Base-by-base conservation (phyloP, 2,797 vertebrate species). In the Chelonia mydas region DNA sequence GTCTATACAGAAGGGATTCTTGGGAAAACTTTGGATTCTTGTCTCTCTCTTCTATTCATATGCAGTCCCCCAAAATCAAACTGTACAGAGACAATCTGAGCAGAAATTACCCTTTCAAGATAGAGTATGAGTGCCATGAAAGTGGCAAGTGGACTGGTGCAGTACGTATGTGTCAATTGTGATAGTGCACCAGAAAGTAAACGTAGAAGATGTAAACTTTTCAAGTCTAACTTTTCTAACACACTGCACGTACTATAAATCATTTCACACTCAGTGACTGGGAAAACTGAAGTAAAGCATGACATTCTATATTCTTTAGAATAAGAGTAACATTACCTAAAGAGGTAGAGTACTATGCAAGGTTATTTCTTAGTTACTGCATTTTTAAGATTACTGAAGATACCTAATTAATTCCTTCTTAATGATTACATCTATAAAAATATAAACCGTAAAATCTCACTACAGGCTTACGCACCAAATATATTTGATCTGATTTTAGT, bases 51-150 rank as follows among this genome's bases (percentile, higher is more conserved):
- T 33, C 2, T 37, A 4, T 41, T 41, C 41, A 17, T 49, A 76
- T 15, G 76, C 1, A 77, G 37, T 15, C 83, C 23, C 21, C 6
- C 27, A 55, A 21, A 95, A 88, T 47, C 8, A 85, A 92, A 88
- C n/a, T 72, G 19, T 41, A 83, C 19, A 61, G 11, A 41, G 23
- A 50, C 25, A 78, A 78, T 65, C 47, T 61, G 45, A 50, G 85
- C 72, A 91, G 79, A 92, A 84, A 5, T 11, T 83, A 8, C 11
- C 5, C 76, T 91, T 93, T 57, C 83, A 92, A 49, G 33, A 41
- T 31, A 81, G 10, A 45, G 15, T 8, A 91, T 1, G 11, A 91
- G 27, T 1, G 59, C 13, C n/a, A 11, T 33, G 47, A 91, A 17
- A 86, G 87, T 87, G 77, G 19, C 72, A 87, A 0, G 0, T 2